Evolutionary conservation across 2,113 vertebrate species (phyloP).

Genomic region (Mus pahari): DNA sequence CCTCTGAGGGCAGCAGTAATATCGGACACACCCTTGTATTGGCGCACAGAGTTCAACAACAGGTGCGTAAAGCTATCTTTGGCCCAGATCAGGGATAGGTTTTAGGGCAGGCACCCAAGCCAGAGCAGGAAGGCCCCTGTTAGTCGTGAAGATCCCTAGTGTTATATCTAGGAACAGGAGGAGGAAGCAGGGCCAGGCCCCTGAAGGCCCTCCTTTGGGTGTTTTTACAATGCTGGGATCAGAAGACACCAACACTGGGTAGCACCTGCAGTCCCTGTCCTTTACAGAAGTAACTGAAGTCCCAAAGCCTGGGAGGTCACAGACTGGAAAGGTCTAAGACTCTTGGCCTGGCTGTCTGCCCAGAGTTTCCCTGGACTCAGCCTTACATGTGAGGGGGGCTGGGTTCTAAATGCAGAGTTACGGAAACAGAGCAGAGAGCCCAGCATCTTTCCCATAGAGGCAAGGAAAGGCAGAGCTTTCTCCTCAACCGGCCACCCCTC

Average conservation of each 20-base stretch:
- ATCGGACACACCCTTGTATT: neutral
- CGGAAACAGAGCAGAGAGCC: neutral
- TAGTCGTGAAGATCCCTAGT: neutral
- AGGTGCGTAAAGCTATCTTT: neutral
- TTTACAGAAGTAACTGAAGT: conserved; percentile 16
- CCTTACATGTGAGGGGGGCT: neutral
- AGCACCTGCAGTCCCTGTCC: neutral
- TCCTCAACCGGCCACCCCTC: neutral
- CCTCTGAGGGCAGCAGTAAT: neutral
- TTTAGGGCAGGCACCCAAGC: neutral
- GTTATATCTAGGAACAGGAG: neutral
- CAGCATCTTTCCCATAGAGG: neutral
- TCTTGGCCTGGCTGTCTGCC: neutral
- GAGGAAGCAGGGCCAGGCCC: neutral
- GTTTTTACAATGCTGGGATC: neutral
- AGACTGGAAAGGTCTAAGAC: neutral
- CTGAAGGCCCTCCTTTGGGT: neutral
- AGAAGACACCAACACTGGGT: neutral
- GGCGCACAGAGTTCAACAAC: neutral
- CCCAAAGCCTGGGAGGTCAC: neutral
- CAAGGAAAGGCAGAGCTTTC: neutral
- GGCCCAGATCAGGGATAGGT: neutral
- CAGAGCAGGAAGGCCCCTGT: neutral
- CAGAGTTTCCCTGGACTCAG: neutral
- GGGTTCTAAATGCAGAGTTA: rapidly evolving